These are phyloP conservation scores for Oncorhynchus masou DNA, from an alignment of 2,113 vertebrate species.

Conservation along the genomic window DNA sequence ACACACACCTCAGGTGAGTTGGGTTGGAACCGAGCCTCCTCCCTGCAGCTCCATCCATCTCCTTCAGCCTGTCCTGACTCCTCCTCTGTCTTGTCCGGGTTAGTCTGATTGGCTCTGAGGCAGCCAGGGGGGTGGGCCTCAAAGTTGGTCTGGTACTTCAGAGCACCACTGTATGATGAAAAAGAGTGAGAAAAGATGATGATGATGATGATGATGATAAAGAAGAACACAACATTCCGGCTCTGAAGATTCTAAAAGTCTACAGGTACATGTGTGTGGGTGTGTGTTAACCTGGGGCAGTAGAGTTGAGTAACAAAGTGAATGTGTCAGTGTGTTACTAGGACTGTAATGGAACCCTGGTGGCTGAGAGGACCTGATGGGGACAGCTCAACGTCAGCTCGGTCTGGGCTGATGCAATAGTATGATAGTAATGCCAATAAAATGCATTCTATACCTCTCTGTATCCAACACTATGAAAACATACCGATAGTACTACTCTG, in stretches of 20 bases:
- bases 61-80: constrained; percentile 53
- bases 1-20: constrained; percentile 88
- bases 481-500: neutral
- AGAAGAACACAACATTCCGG: no score
- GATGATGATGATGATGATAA: neutral
- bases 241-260: no score
- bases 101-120: constrained; percentile 77
- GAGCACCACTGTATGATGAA: constrained; percentile 76
- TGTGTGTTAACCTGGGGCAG: no score
- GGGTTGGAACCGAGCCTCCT: constrained; percentile 87
- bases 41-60: constrained; percentile 74
- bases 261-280: no score
- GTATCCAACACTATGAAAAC: neutral
- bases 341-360: neutral
- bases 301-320: no score
- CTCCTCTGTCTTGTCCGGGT: constrained; percentile 28
- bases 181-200: neutral
- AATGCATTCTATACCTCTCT: no score
- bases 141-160: constrained; percentile 93
- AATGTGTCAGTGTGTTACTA: no score
- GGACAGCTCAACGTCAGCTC: no score
- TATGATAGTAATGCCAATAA: no score
- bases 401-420: no score
- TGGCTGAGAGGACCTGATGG: no score
- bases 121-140: constrained; percentile 91